These are phyloP conservation scores for Penaeus japonicus DNA, from an alignment of 1,140 invertebrate species.

Conservation along the genomic window DNA sequence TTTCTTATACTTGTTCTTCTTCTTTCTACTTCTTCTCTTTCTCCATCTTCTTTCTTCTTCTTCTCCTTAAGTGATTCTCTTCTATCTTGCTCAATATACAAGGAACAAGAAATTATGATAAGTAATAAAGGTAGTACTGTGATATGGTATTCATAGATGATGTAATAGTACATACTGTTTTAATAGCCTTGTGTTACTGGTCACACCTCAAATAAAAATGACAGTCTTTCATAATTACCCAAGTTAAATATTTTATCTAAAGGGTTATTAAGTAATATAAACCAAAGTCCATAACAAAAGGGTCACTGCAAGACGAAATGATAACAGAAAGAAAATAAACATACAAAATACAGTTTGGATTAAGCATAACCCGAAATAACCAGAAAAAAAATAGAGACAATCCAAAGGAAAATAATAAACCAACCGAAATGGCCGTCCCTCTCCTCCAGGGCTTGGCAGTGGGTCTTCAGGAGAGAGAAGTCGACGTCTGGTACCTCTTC, in stretches of 20 bases:
- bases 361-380: neutral
- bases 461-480: constrained; percentile 72
- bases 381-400: neutral
- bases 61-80: too few relatives aligned
- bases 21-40: neutral
- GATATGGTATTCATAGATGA: too few relatives aligned
- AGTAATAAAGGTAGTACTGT: too few relatives aligned
- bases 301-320: too few relatives aligned
- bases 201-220: too few relatives aligned
- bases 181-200: too few relatives aligned
- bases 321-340: too few relatives aligned
- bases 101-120: too few relatives aligned
- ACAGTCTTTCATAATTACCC: neutral
- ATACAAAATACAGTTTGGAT: too few relatives aligned
- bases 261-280: neutral
- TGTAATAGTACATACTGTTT: too few relatives aligned
- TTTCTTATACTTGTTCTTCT: neutral
- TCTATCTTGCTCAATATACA: too few relatives aligned
- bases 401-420: neutral
- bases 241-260: neutral
- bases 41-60: neutral
- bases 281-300: too few relatives aligned
- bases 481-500: constrained; percentile 75
- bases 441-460: constrained; percentile 75
- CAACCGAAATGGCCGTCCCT: neutral